Conservation (phyloP, 2,888 invertebrate genomes). For the Monochamus alternatus region DNA sequence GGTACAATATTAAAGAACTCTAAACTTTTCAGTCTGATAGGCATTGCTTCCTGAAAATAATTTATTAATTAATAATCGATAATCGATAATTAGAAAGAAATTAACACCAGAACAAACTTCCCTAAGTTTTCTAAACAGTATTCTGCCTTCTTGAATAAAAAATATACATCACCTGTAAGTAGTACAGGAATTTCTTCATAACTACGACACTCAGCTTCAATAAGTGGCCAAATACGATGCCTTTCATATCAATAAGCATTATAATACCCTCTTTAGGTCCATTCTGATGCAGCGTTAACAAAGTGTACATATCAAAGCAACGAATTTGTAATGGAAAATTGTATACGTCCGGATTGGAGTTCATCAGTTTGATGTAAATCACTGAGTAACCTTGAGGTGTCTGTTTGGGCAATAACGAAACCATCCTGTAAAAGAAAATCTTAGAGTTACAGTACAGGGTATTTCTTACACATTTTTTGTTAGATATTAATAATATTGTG, state of each 20-base stretch:
- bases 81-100: too few species aligned
- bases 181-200: constrained; percentile 80
- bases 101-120: too few species aligned
- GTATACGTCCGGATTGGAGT: constrained; percentile 76
- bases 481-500: too few species aligned
- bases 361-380: constrained; percentile 66
- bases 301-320: constrained; percentile 75
- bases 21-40: constrained; percentile 72
- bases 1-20: constrained; percentile 72
- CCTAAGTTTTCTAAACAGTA: neutral
- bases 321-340: constrained; percentile 73
- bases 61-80: neutral
- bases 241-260: constrained; percentile 78
- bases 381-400: constrained; percentile 61
- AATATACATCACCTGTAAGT: constrained; percentile 74
- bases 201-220: constrained; percentile 77
- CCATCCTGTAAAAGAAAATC: constrained; percentile 49
- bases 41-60: constrained; percentile 70
- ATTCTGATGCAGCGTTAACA: constrained; percentile 73
- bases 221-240: constrained; percentile 77
- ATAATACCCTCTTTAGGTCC: constrained; percentile 76
- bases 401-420: constrained; percentile 54
- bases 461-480: too few species aligned
- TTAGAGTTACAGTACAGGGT: too few species aligned
- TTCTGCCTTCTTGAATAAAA: neutral